Percentiles rank a stretch among this genome's conserved stretches.
Evolutionary conservation across 2,888 invertebrate species (phyloP).

Genomic region (Thumatha senex): DNA sequence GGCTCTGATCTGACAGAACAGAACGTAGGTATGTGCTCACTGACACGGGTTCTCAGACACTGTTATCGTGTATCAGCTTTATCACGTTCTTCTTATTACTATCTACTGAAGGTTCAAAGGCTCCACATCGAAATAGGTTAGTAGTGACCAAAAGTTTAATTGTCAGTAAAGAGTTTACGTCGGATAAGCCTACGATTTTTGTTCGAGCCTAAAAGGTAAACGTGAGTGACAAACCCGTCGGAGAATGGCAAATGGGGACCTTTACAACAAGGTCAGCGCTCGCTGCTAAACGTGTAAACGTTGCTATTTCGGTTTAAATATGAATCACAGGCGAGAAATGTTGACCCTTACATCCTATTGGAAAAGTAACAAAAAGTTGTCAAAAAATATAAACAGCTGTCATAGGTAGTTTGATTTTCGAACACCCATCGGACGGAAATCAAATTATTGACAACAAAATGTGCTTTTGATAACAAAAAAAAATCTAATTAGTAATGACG

Average conservation of each 20-base stretch:
- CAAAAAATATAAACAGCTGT: not conserved
- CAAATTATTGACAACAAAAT: not conserved
- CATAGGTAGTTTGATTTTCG: not conserved
- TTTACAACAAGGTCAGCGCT: conserved; percentile 66
- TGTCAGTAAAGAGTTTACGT: no score
- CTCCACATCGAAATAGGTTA: no score
- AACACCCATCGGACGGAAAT: not conserved
- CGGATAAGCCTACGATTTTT: no score
- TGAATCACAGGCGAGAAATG: conserved; percentile 36
- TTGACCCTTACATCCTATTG: conserved; percentile 27
- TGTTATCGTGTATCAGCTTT: no score
- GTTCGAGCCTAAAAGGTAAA: conserved; percentile 10
- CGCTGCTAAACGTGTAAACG: conserved; percentile 41
- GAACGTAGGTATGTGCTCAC: no score
- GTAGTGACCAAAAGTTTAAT: no score
- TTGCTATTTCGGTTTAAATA: conserved; percentile 23
- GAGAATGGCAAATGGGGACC: conserved; percentile 69
- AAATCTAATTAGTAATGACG: not conserved
- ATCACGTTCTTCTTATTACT: no score
- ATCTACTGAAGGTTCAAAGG: no score
- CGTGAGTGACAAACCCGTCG: conserved; percentile 56
- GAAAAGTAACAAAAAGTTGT: not conserved
- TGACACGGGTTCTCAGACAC: no score
- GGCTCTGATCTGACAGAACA: no score
- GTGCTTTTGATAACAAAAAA: not conserved